Evolutionary conservation across 2,888 invertebrate genomes (phyloP).

Genomic region (Drosophila kambysellisi): DNA sequence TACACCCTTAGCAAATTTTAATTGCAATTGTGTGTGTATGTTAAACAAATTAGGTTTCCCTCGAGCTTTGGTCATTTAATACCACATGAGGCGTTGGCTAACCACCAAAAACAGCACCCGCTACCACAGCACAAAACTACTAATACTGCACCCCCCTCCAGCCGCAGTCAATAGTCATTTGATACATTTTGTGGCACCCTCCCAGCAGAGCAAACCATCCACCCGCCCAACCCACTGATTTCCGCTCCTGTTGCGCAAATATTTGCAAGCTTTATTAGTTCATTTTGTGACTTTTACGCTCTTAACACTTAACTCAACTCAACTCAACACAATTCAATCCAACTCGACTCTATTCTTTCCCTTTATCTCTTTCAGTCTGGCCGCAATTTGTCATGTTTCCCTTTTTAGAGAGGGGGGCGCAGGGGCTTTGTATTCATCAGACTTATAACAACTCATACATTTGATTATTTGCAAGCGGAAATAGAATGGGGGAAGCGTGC

Average conservation of each 20-base stretch:
- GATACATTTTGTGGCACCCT: conserved; percentile 53
- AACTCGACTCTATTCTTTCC: conserved; percentile 4
- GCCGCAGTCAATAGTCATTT: conserved; percentile 44
- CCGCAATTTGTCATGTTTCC: conserved; percentile 54
- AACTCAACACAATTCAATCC: conserved; percentile 1
- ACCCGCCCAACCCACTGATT: conserved; percentile 16
- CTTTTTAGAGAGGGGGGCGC: conserved; percentile 6
- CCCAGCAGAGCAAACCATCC: conserved; percentile 10
- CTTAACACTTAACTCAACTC: conserved; percentile 11
- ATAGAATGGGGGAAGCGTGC: conserved; percentile 3
- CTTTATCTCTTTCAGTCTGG: conserved; percentile 12
- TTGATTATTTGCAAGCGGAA: conserved; percentile 44
- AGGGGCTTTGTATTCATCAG: conserved; percentile 2
- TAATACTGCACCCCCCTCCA: neutral
- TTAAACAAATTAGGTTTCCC: conserved; percentile 72
- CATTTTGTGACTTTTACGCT: conserved; percentile 65
- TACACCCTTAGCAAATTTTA: conserved; percentile 64
- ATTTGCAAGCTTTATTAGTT: conserved; percentile 71
- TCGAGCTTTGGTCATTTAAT: conserved; percentile 51
- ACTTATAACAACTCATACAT: conserved; percentile 52
- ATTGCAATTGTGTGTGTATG: conserved; percentile 52
- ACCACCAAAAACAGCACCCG: conserved; percentile 59
- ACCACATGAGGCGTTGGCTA: conserved; percentile 52
- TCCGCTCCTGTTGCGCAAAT: conserved; percentile 64
- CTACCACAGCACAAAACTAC: conserved; percentile 13